Conservation (phyloP, 2,888 invertebrate genomes). For the Clanis bilineata region DNA sequence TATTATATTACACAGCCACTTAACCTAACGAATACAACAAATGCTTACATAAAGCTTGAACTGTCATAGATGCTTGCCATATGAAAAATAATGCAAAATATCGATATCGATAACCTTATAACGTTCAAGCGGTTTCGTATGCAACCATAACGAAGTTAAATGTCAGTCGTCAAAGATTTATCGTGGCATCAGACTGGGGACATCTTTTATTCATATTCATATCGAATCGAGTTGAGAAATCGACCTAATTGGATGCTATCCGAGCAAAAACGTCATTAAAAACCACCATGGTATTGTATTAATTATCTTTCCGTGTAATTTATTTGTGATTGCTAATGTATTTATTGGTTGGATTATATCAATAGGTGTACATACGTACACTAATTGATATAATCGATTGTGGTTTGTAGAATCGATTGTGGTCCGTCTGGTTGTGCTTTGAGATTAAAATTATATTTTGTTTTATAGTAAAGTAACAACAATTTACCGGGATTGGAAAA, state of each 20-base stretch:
- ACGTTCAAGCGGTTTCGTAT: conserved; percentile 21
- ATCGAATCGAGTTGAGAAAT: conserved; percentile 35
- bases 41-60: neutral
- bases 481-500: no score
- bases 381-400: neutral
- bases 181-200: conserved; percentile 44
- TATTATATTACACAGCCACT: neutral
- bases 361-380: no score
- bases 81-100: conserved; percentile 14
- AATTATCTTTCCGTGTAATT: conserved; percentile 35
- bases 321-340: conserved; percentile 21
- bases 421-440: neutral
- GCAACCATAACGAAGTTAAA: conserved; percentile 26
- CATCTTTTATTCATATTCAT: conserved; percentile 67
- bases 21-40: neutral
- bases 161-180: conserved; percentile 55
- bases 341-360: conserved; percentile 18
- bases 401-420: neutral
- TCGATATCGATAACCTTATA: conserved; percentile 29
- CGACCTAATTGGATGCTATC: conserved; percentile 46
- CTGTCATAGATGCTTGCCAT: neutral
- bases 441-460: no score
- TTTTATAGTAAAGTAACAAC: no score
- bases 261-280: conserved; percentile 42
- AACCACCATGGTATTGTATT: conserved; percentile 32